phyloP scores from a whole-genome alignment of 2,888 invertebrate species.

The Pyrrhia umbra region DNA sequence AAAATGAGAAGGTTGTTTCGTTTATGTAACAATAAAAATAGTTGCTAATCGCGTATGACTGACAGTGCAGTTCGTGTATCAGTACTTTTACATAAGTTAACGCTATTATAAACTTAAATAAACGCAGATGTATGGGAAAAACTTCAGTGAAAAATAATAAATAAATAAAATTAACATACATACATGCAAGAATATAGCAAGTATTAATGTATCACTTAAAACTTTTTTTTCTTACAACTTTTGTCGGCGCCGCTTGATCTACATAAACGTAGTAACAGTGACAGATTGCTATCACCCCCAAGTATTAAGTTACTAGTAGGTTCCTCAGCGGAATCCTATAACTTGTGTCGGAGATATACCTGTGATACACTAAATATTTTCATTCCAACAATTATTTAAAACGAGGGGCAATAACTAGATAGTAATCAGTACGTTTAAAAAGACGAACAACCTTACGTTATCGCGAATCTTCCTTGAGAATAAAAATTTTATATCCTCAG shows the following conservation, averaged over 20 bases:
- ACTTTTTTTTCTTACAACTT: conserved; percentile 42
- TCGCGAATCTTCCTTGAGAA: conserved; percentile 34
- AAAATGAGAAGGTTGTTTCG: not conserved
- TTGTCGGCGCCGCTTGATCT: conserved; percentile 58
- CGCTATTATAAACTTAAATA: conserved; percentile 9
- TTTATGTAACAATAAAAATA: not conserved
- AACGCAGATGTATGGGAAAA: conserved; percentile 16
- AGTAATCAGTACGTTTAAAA: conserved; percentile 36
- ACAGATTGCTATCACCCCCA: conserved; percentile 58
- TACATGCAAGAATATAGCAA: conserved; percentile 28
- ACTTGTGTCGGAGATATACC: conserved; percentile 52
- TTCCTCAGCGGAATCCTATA: conserved; percentile 35
- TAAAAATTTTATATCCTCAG: conserved; percentile 10
- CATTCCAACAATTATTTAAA: conserved; percentile 55
- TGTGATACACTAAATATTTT: conserved; percentile 50
- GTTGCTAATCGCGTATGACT: too few species aligned
- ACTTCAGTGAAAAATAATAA: conserved; percentile 15
- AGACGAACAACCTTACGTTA: conserved; percentile 26
- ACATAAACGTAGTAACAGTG: conserved; percentile 48
- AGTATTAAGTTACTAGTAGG: conserved; percentile 56
- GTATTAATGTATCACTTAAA: conserved; percentile 59
- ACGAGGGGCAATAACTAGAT: conserved; percentile 43
- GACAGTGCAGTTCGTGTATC: not conserved
- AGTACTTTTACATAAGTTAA: not conserved
- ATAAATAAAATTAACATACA: conserved; percentile 29